Base-by-base conservation (phyloP, 2,797 vertebrate species). In the Rousettus madagascariensis region DNA sequence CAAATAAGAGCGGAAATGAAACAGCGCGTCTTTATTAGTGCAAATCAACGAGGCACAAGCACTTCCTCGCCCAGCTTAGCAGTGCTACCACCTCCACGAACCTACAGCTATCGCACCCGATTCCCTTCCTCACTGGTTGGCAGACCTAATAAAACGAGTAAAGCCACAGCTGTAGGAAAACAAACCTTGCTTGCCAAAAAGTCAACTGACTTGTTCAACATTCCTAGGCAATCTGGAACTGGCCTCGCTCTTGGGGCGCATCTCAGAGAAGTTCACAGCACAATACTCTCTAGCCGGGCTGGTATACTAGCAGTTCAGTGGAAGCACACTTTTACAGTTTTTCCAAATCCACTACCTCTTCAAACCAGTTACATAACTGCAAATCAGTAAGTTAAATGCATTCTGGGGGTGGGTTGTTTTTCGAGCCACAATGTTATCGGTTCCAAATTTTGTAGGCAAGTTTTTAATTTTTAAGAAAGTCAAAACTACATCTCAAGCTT, bases 381-480 rank as follows among this genome's bases (percentile, higher is more conserved):
- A 79, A 93, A 51, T 78, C 22, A 53, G 13, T 43, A 92, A 8
- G 20, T 38, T 66, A 92, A 96, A 57, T 92, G 77, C 15, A 90
- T 66, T 75, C 72, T 90, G 26, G n/a, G 28, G n/a, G 6, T 85
- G 65, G 43, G 24, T 9, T 93, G 77, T 95, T 90, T 93, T 79
- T 41, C 90, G 43, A 95, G 66, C 38, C 71, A 86, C 30, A 92
- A 74, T 79, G 86, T 26, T 66, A 75, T 30, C 66, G 88, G 80
- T 17, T 84, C 41, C 79, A 85, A 94, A 83, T 93, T 86, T 75
- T 78, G n/a, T 66, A 66, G 43, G 28, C 12, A 66, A 77, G 61
- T 80, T 90, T 91, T 93, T 86, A 69, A 78, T 86, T 88, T 95
- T 83, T 79, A 95, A 84, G n/a, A 94, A 95, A 75, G 28, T 90